Evolutionary conservation across 2,113 vertebrate genomes (phyloP).

Genomic region (Urocynchramus pylzowi): DNA sequence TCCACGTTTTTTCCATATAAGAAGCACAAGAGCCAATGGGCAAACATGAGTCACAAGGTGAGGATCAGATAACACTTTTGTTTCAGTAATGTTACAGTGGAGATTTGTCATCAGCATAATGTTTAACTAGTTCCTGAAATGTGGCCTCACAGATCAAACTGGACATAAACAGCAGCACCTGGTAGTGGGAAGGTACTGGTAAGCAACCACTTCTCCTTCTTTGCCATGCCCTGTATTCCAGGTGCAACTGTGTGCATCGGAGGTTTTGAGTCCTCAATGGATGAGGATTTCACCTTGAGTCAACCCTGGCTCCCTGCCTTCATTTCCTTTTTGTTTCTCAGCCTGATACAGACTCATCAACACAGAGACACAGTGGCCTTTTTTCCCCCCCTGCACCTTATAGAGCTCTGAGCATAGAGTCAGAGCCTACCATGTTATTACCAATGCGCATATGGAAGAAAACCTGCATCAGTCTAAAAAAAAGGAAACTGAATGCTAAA

Average conservation of each 20-base stretch:
- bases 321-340: neutral
- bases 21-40: neutral
- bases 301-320: neutral
- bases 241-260: neutral
- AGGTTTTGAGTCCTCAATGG: neutral
- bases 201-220: neutral
- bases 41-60: neutral
- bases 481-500: neutral
- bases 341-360: neutral
- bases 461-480: neutral
- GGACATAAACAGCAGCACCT: neutral
- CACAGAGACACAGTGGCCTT: fast-evolving
- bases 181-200: neutral
- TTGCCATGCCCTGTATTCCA: neutral
- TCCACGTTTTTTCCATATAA: neutral
- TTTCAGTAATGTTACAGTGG: neutral
- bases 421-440: neutral
- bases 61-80: neutral
- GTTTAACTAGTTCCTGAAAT: neutral
- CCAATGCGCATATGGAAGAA: neutral
- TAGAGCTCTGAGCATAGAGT: neutral
- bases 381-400: neutral
- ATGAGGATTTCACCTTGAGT: neutral
- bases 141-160: neutral
- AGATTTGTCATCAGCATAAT: neutral